Percentiles rank a stretch among this genome's conserved stretches.
phyloP scores from a whole-genome alignment of 2,797 vertebrate genomes.

The Danio tinwini region DNA sequence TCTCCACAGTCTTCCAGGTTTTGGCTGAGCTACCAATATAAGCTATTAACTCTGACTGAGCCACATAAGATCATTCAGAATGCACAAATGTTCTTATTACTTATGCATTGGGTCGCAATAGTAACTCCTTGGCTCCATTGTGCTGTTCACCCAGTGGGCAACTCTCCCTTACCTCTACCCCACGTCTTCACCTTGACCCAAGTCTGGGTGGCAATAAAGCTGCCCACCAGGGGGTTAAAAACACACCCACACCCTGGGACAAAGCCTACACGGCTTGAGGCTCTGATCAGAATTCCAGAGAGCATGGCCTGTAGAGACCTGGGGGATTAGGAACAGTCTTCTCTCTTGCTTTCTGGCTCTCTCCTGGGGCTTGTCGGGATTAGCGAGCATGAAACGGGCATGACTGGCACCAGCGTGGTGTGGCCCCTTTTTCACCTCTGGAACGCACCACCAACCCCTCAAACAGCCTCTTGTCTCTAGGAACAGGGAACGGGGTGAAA shows the following conservation, averaged over 20 bases:
- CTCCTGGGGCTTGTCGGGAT: conserved; percentile 56
- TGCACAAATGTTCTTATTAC: background rate
- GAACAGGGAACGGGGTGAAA: conserved; percentile 47
- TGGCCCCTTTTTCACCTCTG: conserved; percentile 81
- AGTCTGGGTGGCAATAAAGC: conserved; percentile 51
- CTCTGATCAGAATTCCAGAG: conserved; percentile 62
- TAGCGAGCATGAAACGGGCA: conserved; percentile 59
- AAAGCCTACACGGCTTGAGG: conserved; percentile 54
- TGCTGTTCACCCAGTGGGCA: conserved; percentile 52
- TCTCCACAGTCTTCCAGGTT: background rate
- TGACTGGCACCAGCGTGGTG: conserved; percentile 68
- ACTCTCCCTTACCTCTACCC: conserved; percentile 24
- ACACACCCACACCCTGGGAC: conserved; percentile 44
- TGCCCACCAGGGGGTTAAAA: conserved; percentile 30
- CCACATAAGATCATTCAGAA: background rate
- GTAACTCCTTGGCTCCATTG: background rate
- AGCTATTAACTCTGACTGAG: background rate
- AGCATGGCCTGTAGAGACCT: conserved; percentile 49
- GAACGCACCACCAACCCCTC: conserved; percentile 67
- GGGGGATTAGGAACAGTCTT: conserved; percentile 44
- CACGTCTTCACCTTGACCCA: conserved; percentile 54
- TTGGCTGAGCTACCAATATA: conserved; percentile 11
- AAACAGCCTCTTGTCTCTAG: conserved; percentile 65
- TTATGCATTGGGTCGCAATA: background rate
- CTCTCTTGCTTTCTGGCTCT: conserved; percentile 37